phyloP scores from a whole-genome alignment of 2,113 vertebrate species.

The Syrrhaptes paradoxus region DNA sequence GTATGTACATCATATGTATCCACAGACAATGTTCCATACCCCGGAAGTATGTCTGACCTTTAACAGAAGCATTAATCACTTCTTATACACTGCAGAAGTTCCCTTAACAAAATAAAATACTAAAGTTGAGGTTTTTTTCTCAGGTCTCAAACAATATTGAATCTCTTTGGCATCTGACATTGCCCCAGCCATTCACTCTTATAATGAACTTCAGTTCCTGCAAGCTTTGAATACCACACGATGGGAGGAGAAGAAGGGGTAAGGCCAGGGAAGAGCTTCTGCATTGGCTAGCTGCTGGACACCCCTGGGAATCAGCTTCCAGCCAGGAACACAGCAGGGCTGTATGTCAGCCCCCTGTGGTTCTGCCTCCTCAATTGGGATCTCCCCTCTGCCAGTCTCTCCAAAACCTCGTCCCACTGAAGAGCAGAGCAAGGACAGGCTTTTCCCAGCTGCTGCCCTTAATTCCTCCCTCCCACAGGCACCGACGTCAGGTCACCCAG shows the following conservation, averaged over 20 bases:
- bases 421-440: not conserved
- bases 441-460: not conserved
- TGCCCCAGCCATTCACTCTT: not conserved
- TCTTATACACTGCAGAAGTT: not conserved
- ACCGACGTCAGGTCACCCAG: not conserved
- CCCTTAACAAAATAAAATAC: not conserved
- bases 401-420: rapidly evolving
- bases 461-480: not conserved
- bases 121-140: not conserved
- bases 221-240: not conserved
- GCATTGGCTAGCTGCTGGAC: not conserved
- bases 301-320: not conserved
- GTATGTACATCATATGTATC: rapidly evolving
- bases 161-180: not conserved
- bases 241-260: rapidly evolving
- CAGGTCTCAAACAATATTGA: not conserved
- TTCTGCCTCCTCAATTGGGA: not conserved
- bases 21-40: not conserved
- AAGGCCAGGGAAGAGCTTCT: not conserved
- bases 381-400: not conserved
- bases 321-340: not conserved
- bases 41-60: not conserved
- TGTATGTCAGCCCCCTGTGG: rapidly evolving
- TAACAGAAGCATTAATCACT: not conserved
- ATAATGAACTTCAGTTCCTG: not conserved